Conservation (phyloP, 2,797 vertebrate species). For the Geotria australis region DNA sequence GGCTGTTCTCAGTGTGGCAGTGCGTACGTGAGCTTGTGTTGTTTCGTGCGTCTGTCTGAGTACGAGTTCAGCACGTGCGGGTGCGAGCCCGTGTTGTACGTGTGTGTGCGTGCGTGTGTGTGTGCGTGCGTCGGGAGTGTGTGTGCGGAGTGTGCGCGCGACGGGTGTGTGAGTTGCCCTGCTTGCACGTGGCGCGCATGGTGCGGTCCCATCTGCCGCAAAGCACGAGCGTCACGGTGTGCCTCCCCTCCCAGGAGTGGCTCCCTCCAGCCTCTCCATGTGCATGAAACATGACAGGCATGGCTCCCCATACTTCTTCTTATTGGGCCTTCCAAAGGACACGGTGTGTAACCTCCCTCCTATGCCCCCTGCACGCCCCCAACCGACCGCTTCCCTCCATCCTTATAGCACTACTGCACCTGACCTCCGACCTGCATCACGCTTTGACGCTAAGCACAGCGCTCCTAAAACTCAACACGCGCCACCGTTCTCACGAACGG, state of each 20-base stretch:
- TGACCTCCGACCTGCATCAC: too few relatives aligned
- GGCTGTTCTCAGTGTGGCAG: too few relatives aligned
- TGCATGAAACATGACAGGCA: conserved; percentile 99
- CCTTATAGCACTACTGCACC: too few relatives aligned
- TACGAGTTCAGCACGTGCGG: neutral
- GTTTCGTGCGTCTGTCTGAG: neutral
- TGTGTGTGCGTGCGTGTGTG: neutral
- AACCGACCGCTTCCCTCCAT: too few relatives aligned
- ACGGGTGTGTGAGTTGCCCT: too few relatives aligned
- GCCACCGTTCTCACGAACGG: too few relatives aligned
- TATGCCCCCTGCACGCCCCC: neutral
- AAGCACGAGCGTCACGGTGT: conserved; percentile 48
- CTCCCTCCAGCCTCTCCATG: conserved; percentile 99
- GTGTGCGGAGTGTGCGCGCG: neutral
- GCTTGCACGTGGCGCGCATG: neutral
- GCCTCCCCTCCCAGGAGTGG: conserved; percentile 99
- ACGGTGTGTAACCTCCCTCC: conserved; percentile 89
- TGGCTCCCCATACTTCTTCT: conserved; percentile 99
- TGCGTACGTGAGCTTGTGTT: too few relatives aligned
- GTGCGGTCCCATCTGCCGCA: neutral
- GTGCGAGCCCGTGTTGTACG: neutral
- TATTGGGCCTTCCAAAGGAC: conserved; percentile 99
- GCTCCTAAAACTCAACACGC: too few relatives aligned
- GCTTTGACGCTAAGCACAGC: too few relatives aligned
- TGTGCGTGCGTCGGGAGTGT: neutral